Evolutionary conservation across 2,888 invertebrate genomes (phyloP).

Genomic region (Acleris holmiana): DNA sequence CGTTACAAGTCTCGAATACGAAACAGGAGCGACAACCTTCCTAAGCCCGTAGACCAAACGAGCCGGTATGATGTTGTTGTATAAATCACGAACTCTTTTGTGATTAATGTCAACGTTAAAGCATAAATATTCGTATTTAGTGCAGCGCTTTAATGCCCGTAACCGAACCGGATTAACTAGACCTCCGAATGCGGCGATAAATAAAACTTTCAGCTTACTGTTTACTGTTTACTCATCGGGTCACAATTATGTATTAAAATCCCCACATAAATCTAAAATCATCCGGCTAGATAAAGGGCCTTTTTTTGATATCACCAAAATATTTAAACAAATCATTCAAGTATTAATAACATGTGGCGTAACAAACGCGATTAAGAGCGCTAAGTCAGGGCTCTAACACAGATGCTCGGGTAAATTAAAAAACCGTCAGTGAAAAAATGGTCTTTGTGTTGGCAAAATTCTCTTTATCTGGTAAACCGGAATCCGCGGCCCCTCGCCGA

Average conservation of each 20-base stretch:
- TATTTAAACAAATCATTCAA: constrained; percentile 77
- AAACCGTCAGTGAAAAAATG: constrained; percentile 65
- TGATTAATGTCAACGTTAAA: constrained; percentile 79
- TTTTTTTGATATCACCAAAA: constrained; percentile 60
- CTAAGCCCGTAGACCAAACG: constrained; percentile 54
- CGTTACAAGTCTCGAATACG: constrained; percentile 48
- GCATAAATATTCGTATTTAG: constrained; percentile 81
- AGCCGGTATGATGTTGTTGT: constrained; percentile 49
- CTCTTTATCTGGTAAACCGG: constrained; percentile 80
- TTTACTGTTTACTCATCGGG: constrained; percentile 75
- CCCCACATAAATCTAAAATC: constrained; percentile 72
- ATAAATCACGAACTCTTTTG: constrained; percentile 79
- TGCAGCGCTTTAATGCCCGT: constrained; percentile 57
- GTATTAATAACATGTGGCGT: constrained; percentile 76
- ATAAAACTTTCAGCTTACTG: constrained; percentile 73
- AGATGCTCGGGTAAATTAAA: constrained; percentile 76
- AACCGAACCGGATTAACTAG: constrained; percentile 66
- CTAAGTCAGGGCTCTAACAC: constrained; percentile 64
- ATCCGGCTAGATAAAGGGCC: constrained; percentile 48
- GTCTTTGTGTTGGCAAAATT: constrained; percentile 75
- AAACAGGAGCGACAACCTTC: constrained; percentile 42
- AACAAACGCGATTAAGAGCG: constrained; percentile 79
- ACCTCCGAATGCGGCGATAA: constrained; percentile 65
- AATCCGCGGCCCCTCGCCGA: constrained; percentile 75
- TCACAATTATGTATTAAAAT: constrained; percentile 76